Percentiles rank a stretch among this genome's conserved stretches.
phyloP scores from a whole-genome alignment of 2,888 invertebrate genomes.

The Schizaphis graminum region DNA sequence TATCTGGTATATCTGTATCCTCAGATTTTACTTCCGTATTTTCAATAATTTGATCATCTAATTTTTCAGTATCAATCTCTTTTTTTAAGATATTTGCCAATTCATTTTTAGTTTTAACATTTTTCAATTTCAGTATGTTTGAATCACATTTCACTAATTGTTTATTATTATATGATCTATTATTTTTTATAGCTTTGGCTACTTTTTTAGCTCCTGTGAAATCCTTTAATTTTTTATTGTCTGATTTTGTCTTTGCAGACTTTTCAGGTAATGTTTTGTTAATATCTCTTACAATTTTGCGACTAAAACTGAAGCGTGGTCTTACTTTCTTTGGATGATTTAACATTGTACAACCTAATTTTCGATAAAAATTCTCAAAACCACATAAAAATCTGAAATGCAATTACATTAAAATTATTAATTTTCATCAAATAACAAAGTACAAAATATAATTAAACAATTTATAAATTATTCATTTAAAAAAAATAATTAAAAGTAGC shows the following conservation, averaged over 20 bases:
- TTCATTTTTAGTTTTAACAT: conserved; percentile 46
- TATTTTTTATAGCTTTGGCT: not conserved
- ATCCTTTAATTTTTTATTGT: conserved; percentile 19
- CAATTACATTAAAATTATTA: not conserved
- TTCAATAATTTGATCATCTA: conserved; percentile 15
- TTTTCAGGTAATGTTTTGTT: conserved; percentile 74
- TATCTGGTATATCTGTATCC: conserved; percentile 11
- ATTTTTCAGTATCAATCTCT: conserved; percentile 25
- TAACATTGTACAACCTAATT: conserved; percentile 93
- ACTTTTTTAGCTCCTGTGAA: not conserved
- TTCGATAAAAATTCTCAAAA: conserved; percentile 95
- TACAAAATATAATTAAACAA: not conserved
- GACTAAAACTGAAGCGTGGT: conserved; percentile 80
- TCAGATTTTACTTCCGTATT: conserved; percentile 31
- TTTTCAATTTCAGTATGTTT: not conserved
- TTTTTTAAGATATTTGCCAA: not conserved
- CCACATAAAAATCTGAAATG: conserved; percentile 85
- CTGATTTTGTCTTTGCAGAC: not conserved
- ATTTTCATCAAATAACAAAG: not conserved
- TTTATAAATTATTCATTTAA: too few relatives aligned
- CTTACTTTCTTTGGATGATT: conserved; percentile 85
- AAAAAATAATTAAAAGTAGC: too few relatives aligned
- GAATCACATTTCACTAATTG: too few relatives aligned
- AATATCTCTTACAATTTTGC: conserved; percentile 86
- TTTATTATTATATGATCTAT: too few relatives aligned